Base-by-base conservation (phyloP, 2,113 vertebrate genomes). In the Boulengeromyrus knoepffleri region DNA sequence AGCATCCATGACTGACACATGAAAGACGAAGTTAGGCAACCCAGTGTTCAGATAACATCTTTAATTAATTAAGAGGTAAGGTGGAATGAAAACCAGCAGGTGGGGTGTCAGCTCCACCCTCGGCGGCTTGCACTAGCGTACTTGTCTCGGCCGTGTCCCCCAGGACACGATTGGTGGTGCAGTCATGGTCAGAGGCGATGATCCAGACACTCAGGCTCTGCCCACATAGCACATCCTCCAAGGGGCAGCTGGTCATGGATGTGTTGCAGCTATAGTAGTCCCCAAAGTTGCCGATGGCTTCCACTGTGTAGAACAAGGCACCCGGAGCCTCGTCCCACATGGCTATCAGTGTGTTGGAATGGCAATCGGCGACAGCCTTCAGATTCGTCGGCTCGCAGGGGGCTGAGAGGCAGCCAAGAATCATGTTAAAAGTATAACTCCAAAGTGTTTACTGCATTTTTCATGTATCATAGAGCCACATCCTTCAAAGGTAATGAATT, bases 331-430 rank as follows among this genome's bases (percentile, higher is more conserved):
- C 5, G 12, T 95, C 94, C 96, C 96, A 97, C 47, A 90, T 93
- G 12, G 94, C 94, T 21, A 89, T 88, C 46, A 96, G 56, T n/a
- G 0, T 88, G 36, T 94, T 89, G 0, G 93, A 85, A 3, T 49
- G 4, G 89, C 96, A 97, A 0, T 91, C 84, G 0, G 90, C 10
- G 19, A 12, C 85, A 3, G 94, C 93, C 77, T 0, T n/a, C 24
- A 97, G 15, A 2, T 95, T 95, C 24, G 90, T 90, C 0, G 96
- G 96, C 27, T 92, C 85, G 92, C 96, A 97, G 31, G 96, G 96
- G 62, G 95, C 96, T 97, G 89, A 7, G 89, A 88, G 86, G 31
- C 47, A 86, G 49, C n/a, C n/a, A 87, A 36, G 49, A 8, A 5
- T 47, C 13, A 15, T 31, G 24, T 27, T 87, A 85, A 85, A n/a